Evolutionary conservation across 2,113 vertebrate genomes (phyloP).

Genomic region (Periophthalmus modestus): DNA sequence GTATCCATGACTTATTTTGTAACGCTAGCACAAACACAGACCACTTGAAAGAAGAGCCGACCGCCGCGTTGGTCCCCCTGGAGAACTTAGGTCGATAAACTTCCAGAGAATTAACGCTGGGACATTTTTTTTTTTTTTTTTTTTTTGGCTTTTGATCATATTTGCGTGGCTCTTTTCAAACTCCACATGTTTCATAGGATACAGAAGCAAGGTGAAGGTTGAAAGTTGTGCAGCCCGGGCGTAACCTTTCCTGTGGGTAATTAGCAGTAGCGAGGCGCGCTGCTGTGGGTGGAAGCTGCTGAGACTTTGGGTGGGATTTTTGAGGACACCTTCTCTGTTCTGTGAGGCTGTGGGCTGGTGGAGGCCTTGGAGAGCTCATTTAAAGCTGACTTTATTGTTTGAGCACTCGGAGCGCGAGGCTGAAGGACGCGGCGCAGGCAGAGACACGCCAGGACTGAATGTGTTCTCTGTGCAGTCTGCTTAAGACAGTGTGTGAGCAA

Average conservation of each 20-base stretch:
- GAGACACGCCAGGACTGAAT: constrained; percentile 22
- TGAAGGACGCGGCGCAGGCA: constrained; percentile 47
- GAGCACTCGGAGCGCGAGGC: constrained; percentile 44
- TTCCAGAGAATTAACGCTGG: constrained; percentile 56
- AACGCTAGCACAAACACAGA: constrained; percentile 27
- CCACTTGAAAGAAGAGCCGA: constrained; percentile 9
- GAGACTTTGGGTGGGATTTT: constrained; percentile 35
- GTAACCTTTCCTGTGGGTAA: constrained; percentile 49
- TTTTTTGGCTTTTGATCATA: constrained; percentile 44
- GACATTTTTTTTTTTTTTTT: constrained; percentile 39
- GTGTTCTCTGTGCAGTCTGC: constrained; percentile 42
- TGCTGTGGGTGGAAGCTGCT: constrained; percentile 38
- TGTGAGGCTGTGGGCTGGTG: constrained; percentile 44
- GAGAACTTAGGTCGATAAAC: constrained; percentile 51
- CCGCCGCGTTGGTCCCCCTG: constrained; percentile 28
- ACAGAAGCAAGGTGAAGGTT: constrained; percentile 48
- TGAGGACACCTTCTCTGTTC: constrained; percentile 58
- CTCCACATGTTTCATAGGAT: constrained; percentile 45
- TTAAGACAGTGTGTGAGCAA: constrained; percentile 27
- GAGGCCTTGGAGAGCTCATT: constrained; percentile 69
- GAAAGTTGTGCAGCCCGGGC: constrained; percentile 35
- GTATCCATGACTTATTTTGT: constrained; percentile 42
- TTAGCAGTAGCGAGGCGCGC: constrained; percentile 48
- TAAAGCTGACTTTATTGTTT: constrained; percentile 60
- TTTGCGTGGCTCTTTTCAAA: constrained; percentile 54